phyloP scores from a whole-genome alignment of 1,140 invertebrate genomes.

The Pseudoatta argentina region DNA sequence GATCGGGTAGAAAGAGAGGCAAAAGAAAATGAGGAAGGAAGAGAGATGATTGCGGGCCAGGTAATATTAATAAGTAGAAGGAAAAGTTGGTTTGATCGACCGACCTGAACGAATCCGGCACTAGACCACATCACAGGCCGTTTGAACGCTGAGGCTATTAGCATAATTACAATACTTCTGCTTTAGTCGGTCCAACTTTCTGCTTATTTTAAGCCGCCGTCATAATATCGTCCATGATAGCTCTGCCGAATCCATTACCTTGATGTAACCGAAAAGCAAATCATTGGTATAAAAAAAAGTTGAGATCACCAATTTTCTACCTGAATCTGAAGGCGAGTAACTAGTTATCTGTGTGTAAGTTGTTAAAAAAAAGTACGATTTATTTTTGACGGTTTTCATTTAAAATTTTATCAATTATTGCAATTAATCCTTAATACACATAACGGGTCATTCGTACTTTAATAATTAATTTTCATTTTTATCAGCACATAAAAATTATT shows the following conservation, averaged over 20 bases:
- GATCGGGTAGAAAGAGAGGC: slow-evolving; percentile 53
- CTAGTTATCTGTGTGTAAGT: neutral
- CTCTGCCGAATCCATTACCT: slow-evolving; percentile 84
- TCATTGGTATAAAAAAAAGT: slow-evolving; percentile 74
- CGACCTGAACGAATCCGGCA: slow-evolving; percentile 79
- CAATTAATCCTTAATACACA: neutral
- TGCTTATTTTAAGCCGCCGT: slow-evolving; percentile 84
- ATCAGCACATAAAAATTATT: no score
- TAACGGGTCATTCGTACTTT: no score
- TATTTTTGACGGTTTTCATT: neutral
- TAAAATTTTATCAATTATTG: neutral
- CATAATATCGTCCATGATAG: slow-evolving; percentile 82
- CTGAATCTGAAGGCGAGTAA: slow-evolving; percentile 2
- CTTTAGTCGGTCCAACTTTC: slow-evolving; percentile 83
- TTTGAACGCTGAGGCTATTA: slow-evolving; percentile 84
- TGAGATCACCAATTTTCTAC: slow-evolving; percentile 56
- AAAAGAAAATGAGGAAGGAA: slow-evolving; percentile 61
- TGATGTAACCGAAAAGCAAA: slow-evolving; percentile 83
- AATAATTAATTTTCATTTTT: no score
- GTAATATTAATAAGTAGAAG: slow-evolving; percentile 83
- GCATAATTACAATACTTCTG: slow-evolving; percentile 87
- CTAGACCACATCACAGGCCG: slow-evolving; percentile 85
- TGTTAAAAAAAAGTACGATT: neutral
- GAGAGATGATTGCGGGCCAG: slow-evolving; percentile 44
- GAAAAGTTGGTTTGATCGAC: slow-evolving; percentile 83